Percentiles rank a stretch among this genome's conserved stretches.
These are phyloP conservation scores for Idaea dimidiata DNA, from an alignment of 2,888 invertebrate genomes.

Conservation along the genomic window DNA sequence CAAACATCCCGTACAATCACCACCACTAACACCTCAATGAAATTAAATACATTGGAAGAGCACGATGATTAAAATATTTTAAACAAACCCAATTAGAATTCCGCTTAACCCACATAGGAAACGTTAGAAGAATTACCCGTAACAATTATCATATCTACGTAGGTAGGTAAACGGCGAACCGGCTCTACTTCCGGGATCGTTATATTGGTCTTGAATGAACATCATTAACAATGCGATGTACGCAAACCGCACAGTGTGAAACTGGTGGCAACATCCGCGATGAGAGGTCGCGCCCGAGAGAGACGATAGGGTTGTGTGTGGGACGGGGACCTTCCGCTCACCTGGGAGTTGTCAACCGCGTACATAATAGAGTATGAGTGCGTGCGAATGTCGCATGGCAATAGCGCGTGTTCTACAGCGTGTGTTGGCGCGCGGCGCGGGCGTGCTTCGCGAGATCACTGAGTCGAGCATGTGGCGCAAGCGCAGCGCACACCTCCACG, in stretches of 20 bases:
- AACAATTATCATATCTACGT: slow-evolving; percentile 70
- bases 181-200: slow-evolving; percentile 77
- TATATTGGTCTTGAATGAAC: slow-evolving; percentile 69
- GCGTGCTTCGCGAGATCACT: slow-evolving; percentile 62
- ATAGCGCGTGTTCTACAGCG: slow-evolving; percentile 44
- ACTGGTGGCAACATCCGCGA: slow-evolving; percentile 45
- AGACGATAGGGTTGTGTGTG: slow-evolving; percentile 34
- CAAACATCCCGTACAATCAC: neutral
- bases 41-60: neutral
- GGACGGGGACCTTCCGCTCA: slow-evolving; percentile 58
- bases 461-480: slow-evolving; percentile 30
- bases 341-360: slow-evolving; percentile 76
- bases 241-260: slow-evolving; percentile 45
- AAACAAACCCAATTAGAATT: neutral
- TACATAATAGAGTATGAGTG: slow-evolving; percentile 71
- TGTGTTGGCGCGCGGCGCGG: slow-evolving; percentile 60
- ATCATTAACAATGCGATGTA: slow-evolving; percentile 60
- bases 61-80: neutral
- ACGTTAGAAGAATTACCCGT: slow-evolving; percentile 55
- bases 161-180: slow-evolving; percentile 62
- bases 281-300: slow-evolving; percentile 28
- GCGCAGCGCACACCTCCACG: slow-evolving; percentile 60
- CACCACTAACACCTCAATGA: neutral
- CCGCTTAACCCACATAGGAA: slow-evolving; percentile 22
- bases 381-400: slow-evolving; percentile 60